phyloP scores from a whole-genome alignment of 2,113 vertebrate species.

The Lathamus discolor region DNA sequence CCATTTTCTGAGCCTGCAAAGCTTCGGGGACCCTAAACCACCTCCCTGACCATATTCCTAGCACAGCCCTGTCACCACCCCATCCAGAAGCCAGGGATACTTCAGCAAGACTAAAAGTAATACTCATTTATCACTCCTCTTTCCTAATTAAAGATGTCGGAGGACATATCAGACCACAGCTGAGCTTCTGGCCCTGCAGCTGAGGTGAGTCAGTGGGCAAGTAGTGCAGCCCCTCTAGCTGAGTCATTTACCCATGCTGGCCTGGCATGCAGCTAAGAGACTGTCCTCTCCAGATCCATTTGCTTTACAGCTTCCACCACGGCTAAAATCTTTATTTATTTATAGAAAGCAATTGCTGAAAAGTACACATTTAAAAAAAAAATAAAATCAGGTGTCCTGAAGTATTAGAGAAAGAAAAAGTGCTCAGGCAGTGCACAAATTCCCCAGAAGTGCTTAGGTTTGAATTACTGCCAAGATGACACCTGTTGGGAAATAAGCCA shows the following conservation, averaged over 20 bases:
- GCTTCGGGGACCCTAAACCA: background rate
- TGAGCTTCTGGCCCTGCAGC: background rate
- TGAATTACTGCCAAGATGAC: slow-evolving; percentile 8
- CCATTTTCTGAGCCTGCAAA: background rate
- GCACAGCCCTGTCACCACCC: background rate
- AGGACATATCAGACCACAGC: background rate
- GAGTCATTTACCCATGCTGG: background rate
- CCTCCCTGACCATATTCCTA: background rate
- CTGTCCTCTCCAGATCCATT: background rate
- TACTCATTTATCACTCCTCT: background rate
- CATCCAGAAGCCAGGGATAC: background rate
- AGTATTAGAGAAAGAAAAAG: background rate
- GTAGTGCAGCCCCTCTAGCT: background rate
- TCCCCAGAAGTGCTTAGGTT: background rate
- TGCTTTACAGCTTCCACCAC: background rate
- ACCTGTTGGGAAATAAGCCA: slow-evolving; percentile 24
- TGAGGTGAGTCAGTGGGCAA: background rate
- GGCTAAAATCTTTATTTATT: background rate
- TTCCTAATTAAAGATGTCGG: background rate
- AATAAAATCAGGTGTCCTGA: background rate
- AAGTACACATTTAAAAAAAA: background rate
- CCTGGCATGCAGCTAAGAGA: background rate
- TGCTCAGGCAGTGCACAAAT: background rate
- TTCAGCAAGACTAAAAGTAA: background rate
- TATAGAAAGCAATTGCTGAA: background rate